Percentiles rank a stretch among this genome's conserved stretches.
phyloP scores from a whole-genome alignment of 2,113 vertebrate genomes.

The Ardeotis arabs region DNA sequence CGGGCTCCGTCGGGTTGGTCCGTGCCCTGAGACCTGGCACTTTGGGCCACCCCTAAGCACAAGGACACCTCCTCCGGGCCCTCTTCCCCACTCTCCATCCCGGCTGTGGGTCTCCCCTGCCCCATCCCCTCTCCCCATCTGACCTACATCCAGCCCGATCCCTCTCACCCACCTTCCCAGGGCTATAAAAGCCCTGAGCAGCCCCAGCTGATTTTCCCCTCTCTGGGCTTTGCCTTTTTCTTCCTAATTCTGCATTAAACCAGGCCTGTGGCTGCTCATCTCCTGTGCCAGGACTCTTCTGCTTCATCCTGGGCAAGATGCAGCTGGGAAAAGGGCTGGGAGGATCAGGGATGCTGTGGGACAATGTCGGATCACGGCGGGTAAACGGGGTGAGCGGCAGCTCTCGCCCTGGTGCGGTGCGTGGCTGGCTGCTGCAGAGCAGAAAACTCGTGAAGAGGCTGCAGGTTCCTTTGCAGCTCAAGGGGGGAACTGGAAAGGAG shows the following conservation, averaged over 20 bases:
- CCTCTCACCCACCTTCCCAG: fast-evolving
- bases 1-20: not conserved
- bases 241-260: not conserved
- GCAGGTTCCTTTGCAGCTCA: not conserved
- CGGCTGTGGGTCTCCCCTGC: not conserved
- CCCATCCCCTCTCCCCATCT: not conserved
- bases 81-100: not conserved
- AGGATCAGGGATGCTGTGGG: not conserved
- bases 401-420: fast-evolving
- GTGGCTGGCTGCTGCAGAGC: not conserved
- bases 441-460: not conserved
- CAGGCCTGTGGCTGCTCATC: not conserved
- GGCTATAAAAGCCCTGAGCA: not conserved
- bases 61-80: fast-evolving
- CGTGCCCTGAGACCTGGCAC: not conserved
- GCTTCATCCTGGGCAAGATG: not conserved
- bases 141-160: fast-evolving
- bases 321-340: not conserved
- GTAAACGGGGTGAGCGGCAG: not conserved
- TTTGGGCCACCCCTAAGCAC: not conserved
- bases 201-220: not conserved
- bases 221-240: not conserved
- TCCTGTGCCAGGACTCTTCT: not conserved
- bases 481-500: not conserved
- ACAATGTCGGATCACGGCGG: fast-evolving